Evolutionary conservation across 2,888 invertebrate genomes (phyloP).

Genomic region (Pollenia amentaria): DNA sequence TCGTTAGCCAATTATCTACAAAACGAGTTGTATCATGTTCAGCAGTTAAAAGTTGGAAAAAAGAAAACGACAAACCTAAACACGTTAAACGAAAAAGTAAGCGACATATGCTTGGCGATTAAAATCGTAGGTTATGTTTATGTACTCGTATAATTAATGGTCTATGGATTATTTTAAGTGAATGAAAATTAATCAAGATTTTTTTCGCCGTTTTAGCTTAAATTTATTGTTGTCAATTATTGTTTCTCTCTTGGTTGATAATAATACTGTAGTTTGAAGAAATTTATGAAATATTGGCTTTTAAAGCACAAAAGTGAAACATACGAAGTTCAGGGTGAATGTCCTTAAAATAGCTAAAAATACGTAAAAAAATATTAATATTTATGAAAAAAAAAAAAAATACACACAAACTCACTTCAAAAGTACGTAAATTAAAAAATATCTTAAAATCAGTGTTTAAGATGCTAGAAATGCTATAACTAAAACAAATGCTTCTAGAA

Average conservation of each 20-base stretch:
- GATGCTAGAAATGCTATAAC: too few relatives aligned
- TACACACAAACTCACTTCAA: too few relatives aligned
- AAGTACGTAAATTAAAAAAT: too few relatives aligned
- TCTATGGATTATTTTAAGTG: conserved; percentile 50
- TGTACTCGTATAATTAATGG: conserved; percentile 57
- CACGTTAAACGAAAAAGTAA: conserved; percentile 37
- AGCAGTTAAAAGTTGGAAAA: conserved; percentile 34
- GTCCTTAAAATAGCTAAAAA: neutral
- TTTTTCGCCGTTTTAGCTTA: conserved; percentile 12
- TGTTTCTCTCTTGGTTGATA: neutral
- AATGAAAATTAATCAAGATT: conserved; percentile 54
- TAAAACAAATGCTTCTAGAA: too few relatives aligned
- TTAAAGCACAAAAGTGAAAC: too few relatives aligned
- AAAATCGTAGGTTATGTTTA: conserved; percentile 53
- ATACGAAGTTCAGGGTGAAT: conserved; percentile 15
- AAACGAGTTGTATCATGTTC: conserved; percentile 63
- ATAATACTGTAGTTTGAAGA: neutral
- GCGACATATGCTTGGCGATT: conserved; percentile 58
- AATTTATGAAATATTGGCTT: neutral
- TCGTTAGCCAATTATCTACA: conserved; percentile 74
- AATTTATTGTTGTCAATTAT: conserved; percentile 52
- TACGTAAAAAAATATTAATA: too few relatives aligned
- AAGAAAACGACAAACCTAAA: neutral
- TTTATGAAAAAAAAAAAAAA: too few relatives aligned
- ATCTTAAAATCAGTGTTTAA: too few relatives aligned